phyloP scores from a whole-genome alignment of 2,113 vertebrate genomes.

The Sinocyclocheilus maitianheensis region DNA sequence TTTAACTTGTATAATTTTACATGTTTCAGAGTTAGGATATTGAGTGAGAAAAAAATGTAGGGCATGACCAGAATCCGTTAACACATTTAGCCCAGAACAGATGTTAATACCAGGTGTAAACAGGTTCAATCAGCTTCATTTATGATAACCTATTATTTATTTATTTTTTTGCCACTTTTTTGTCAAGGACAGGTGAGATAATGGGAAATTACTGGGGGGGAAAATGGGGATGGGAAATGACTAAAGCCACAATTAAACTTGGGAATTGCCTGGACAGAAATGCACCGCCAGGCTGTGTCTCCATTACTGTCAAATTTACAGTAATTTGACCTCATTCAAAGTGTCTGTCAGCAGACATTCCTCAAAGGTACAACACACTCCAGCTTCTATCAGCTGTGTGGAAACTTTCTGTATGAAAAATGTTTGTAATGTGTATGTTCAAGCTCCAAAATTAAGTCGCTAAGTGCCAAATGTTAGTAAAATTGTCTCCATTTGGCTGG shows the following conservation, averaged over 20 bases:
- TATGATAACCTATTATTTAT: not conserved
- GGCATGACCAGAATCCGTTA: not conserved
- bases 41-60: not conserved
- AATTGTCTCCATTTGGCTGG: slow-evolving; percentile 20
- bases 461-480: not conserved
- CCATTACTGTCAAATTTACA: not conserved
- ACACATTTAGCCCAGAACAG: not conserved
- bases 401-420: slow-evolving; percentile 41
- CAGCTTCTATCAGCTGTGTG: not conserved
- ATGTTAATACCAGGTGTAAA: not conserved
- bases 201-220: not conserved
- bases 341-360: slow-evolving; percentile 19
- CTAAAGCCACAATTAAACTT: not conserved
- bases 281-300: not conserved
- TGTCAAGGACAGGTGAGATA: not conserved
- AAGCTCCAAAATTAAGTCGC: not conserved
- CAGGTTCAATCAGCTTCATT: not conserved
- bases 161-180: not conserved
- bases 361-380: not conserved
- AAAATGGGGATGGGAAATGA: not conserved
- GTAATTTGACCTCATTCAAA: not conserved
- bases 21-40: not conserved
- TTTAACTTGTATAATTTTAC: too few species aligned
- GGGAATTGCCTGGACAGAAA: not conserved
- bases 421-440: slow-evolving; percentile 41